Percentiles rank a stretch among this genome's conserved stretches.
phyloP scores from a whole-genome alignment of 2,888 invertebrate species.

The Tineola bisselliella region DNA sequence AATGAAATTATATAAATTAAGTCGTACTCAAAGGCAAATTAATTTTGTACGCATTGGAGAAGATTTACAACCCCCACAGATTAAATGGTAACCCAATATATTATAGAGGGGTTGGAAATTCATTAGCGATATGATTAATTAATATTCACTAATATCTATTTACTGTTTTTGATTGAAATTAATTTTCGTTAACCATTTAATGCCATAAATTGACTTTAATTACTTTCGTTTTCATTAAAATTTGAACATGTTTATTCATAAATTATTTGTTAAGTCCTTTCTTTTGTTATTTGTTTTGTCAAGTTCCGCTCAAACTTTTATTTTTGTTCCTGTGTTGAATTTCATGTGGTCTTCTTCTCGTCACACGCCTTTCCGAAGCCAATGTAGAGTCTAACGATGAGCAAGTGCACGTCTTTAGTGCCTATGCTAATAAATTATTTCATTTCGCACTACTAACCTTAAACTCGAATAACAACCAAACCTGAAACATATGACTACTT shows the following conservation, averaged over 20 bases:
- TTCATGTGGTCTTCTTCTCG: too few relatives aligned
- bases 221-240: neutral
- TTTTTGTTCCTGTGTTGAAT: too few relatives aligned
- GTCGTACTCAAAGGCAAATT: neutral
- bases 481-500: too few relatives aligned
- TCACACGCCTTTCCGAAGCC: too few relatives aligned
- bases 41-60: constrained; percentile 1
- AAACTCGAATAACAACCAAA: too few relatives aligned
- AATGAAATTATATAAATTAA: neutral
- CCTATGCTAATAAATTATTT: too few relatives aligned
- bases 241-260: neutral
- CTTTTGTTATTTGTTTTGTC: too few relatives aligned
- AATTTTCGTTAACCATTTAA: neutral
- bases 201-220: neutral
- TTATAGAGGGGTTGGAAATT: constrained; percentile 1
- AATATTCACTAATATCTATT: constrained; percentile 3
- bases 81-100: constrained; percentile 10
- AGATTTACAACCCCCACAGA: neutral
- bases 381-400: too few relatives aligned
- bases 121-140: constrained; percentile 4
- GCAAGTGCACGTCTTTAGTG: too few relatives aligned
- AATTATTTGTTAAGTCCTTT: too few relatives aligned
- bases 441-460: too few relatives aligned
- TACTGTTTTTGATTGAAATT: constrained; percentile 1
- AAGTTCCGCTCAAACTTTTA: too few relatives aligned